These are phyloP conservation scores for Otus sunia DNA, from an alignment of 2,113 vertebrate genomes.

Conservation along the genomic window DNA sequence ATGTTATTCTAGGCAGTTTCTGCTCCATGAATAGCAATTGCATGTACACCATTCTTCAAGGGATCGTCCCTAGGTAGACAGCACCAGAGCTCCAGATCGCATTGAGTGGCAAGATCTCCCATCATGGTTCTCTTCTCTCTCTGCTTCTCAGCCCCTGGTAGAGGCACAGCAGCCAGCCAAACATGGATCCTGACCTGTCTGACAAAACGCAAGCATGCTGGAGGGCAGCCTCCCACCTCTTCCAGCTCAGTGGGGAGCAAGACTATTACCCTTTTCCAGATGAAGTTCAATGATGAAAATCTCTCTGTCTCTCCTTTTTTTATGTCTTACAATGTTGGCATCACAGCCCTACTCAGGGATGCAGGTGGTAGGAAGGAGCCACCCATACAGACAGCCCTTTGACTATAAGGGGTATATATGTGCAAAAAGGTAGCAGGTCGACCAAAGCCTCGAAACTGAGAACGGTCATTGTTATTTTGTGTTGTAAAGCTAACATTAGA, in stretches of 20 bases:
- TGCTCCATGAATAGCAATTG: neutral
- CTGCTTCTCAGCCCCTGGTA: neutral
- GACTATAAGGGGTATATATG: too few relatives aligned
- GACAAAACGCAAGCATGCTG: accelerated
- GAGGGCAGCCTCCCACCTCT: neutral
- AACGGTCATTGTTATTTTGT: neutral
- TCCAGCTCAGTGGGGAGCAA: neutral
- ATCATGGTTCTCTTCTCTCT: neutral
- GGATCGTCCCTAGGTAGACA: neutral
- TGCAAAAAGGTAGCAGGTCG: neutral
- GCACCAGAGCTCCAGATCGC: accelerated
- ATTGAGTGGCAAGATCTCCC: neutral
- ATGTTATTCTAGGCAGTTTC: neutral
- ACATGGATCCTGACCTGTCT: neutral
- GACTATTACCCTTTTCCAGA: neutral
- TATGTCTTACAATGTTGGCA: neutral
- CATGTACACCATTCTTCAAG: accelerated
- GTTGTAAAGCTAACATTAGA: neutral
- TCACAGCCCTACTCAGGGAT: neutral
- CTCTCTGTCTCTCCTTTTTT: neutral
- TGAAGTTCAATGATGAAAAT: neutral
- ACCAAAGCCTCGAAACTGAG: neutral
- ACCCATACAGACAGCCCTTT: neutral
- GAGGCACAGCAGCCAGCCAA: neutral
- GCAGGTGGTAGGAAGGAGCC: neutral